Base-by-base conservation (phyloP, 2,888 invertebrate species). In the Xylota segnis region DNA sequence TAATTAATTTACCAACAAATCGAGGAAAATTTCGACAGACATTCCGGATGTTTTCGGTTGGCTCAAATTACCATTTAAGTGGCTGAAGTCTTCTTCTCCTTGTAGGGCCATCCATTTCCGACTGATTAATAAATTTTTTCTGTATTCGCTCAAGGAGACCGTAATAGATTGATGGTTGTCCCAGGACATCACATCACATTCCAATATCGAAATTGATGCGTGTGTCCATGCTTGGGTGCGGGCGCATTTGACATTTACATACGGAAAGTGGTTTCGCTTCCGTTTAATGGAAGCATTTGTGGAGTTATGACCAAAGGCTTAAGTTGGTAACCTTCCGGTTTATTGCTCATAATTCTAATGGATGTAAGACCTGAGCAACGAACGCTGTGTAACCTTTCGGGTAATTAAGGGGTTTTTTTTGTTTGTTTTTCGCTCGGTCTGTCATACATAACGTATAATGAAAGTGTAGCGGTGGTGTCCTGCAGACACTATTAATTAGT, bases 401-500 rank as follows among this genome's bases (percentile, higher is more conserved):
- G 65, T 58, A 75, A 75, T 75, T 65, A 75, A 47, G 23, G 54
- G 34, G 18, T n/a, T 14, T 12, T 9, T 27, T 14, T 50, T 54
- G 40, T 16, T 50, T 23, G 40, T 23, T 50, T 23, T n/a, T 50
- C 18, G n/a, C 54, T 29, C 6, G 0, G 37, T 52, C 29, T 40
- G 52, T 66, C 52, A 23, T 66, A n/a, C n/a, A n/a, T n/a, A n/a
- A n/a, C n/a, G n/a, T n/a, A 9, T 47, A 63, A 65, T 63, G 43
- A 52, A 54, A 56, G 61, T 63, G 45, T 29, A 43, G 10, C 45
- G 45, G 23, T 58, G 65, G 47, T 75, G 75, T 75, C 75, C 65
- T 75, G 65, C 32, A 66, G 75, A 63, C 47, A 37, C 37, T 58
- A 65, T 56, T 65, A 75, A 65, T 74, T 74, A 74, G 5, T 54